A percentile compares a stretch with the other conserved stretches of the same genome.
These are phyloP conservation scores for Drosophila basisetae DNA, from an alignment of 2,888 invertebrate species.

Conservation along the genomic window DNA sequence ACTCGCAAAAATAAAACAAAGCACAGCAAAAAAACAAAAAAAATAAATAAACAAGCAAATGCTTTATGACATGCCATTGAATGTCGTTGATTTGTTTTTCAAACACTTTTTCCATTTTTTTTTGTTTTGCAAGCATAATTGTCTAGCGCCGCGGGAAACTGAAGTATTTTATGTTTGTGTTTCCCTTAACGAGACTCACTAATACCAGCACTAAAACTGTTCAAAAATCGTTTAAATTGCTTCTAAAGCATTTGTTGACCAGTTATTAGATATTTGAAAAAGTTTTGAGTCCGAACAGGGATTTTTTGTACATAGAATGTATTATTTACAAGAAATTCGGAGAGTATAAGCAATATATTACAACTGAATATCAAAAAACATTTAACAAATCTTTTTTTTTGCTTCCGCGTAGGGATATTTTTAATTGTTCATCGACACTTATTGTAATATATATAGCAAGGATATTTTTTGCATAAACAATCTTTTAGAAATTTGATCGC, in stretches of 20 bases:
- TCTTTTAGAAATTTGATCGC: too few relatives aligned
- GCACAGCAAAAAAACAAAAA: background rate
- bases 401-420: background rate
- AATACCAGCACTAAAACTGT: background rate
- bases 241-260: background rate
- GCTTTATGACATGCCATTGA: constrained; percentile 79
- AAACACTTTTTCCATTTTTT: constrained; percentile 26
- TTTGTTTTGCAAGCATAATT: constrained; percentile 25
- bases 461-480: background rate
- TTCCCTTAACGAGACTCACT: constrained; percentile 7
- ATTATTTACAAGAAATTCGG: background rate
- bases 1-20: constrained; percentile 13
- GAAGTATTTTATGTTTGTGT: constrained; percentile 17
- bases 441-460: background rate
- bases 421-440: background rate
- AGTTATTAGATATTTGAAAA: background rate
- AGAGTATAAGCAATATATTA: background rate
- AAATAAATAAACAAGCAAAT: constrained; percentile 50
- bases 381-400: background rate
- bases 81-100: constrained; percentile 71
- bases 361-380: background rate
- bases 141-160: constrained; percentile 32
- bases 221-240: constrained; percentile 3
- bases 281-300: background rate
- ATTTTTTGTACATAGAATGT: background rate